Evolutionary conservation across 2,888 invertebrate species (phyloP), one percentile per base, ranked within the genome.

Genomic region (Laothoe populi): DNA sequence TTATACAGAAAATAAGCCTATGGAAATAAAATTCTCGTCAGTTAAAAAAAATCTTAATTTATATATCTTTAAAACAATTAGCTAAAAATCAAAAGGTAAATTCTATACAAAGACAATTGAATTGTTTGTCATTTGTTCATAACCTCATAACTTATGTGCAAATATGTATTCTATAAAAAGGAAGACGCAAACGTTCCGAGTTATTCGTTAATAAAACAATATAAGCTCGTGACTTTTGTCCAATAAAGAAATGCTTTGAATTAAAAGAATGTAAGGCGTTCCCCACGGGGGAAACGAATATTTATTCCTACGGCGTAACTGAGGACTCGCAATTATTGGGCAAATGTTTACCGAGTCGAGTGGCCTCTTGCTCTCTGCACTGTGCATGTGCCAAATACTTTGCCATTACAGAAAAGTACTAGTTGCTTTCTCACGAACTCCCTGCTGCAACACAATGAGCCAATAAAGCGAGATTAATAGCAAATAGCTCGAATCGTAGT

Each of bases 291-390:
- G 75, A 77, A 78, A 74, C 72, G 81, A 82, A 85, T 88, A 88
- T 87, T 87, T 89, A 89, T 89, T 89, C 87, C 78, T 82, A 77
- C 69, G 81, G 81, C 85, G 87, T 88, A 83, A 84, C 87, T 82
- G 83, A 86, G 79, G 84, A 87, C 84, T 86, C 82, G 84, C 88
- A 90, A 90, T 92, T 88, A 90, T 90, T 88, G 90, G 88, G 84
- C 82, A 90, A 92, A 90, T 88, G 86, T 90, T 90, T 90, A 84
- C 87, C 70, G 70, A 83, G 78, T 75, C 82, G 81, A 90, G 88
- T 86, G 83, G 84, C 79, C 84, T 78, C 77, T 81, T 81, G 81
- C 83, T 83, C 77, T 72, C 71, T 70, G 76, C 74, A 74, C 79
- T 72, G 81, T 80, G 79, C 83, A 81, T 81, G 85, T 84, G 84